Base-by-base conservation (phyloP, 2,888 invertebrate species). In the Polia nebulosa region DNA sequence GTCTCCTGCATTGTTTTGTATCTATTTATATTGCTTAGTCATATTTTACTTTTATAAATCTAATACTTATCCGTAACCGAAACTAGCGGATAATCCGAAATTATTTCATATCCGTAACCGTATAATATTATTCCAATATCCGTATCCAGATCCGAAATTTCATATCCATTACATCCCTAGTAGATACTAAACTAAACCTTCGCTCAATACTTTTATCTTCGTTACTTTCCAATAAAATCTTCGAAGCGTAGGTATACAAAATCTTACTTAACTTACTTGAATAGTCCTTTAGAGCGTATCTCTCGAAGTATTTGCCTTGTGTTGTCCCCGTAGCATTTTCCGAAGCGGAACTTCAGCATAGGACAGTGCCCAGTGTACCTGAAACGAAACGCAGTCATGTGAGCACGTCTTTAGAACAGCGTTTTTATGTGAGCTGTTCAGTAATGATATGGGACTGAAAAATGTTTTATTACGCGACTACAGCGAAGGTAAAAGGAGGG, bases 301-400 rank as follows among this genome's bases (percentile, higher is more conserved):
- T 96, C 97, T 91, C 96, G 94, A 80, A 97, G 93, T 76, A 97
- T 97, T 87, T 97, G 97, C 81, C 97, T 95, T 5, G 97, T 97
- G 88, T 96, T 97, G 79, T 97, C 96, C 22, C 97, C 97, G 90
- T 97, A 97, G 87, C 97, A 96, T 90, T 97, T 97, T 56, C 97
- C 97, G 86, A 96, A 97, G 58, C 97, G 96, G 86, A 97, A 97
- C 86, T 97, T 97, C 61, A 97, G 94, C 81, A 97, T 96, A 56
- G 97, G 97, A 89, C 97, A 97, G 85, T 97, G 97, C 15, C 97
- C 97, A 2, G 97, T 97, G 89, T 97, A 97, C 75, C 97, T 97
- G 95, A 22, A 92, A 92, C 67, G 78, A 88, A 71, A 63, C 1
- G 27, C 3, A 22, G 17, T 49, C 4, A n/a, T 11, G 27, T 63